Evolutionary conservation across 1,140 invertebrate species (phyloP), one percentile per base, ranked within the genome.

Genomic region (Adelges cooleyi): DNA sequence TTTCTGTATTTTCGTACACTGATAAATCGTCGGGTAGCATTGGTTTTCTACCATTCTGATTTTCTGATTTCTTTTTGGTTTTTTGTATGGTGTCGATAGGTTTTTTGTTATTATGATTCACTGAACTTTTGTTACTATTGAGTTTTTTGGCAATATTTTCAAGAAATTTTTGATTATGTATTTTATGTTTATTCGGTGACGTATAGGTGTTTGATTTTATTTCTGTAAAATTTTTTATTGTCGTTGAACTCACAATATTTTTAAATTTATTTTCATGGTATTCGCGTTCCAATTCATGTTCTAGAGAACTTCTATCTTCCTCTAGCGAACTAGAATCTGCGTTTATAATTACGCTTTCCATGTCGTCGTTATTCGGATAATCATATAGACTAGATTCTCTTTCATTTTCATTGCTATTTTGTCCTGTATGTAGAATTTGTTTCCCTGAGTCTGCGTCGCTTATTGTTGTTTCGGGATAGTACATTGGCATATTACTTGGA

Each of bases 201-300:
- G 9, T 46, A 8, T 46, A 20, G 5, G 13, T 15, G 22, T 59
- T 40, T 13, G 22, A 44, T 27, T 59, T 44, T 46, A 59, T 59
- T 46, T 59, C 54, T 11, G 54, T 59, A 11, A 46, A 18, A 46
- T 59, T 59, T 29, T 18, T 59, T 5, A 59, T 29, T 17, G 27
- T 18, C 18, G n/a, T 15, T 1, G 54, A 59, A 33, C 25, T 59
- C n/a, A 56, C 23, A 44, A 59, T 46, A 46, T 59, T 46, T 2
- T 59, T 59, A 4, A 44, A 13, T 1, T 25, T 10, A 40, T 56
- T 56, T 25, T 56, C 42, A 17, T 56, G n/a, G 20, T 11, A 17
- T 2, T 8, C 6, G 18, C 36, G 42, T n/a, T 54, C 38, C 3
- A 13, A 20, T n/a, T 33, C 22, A 11, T 52, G 3, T 10, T 33